These are phyloP conservation scores for Chionoecetes opilio DNA, from an alignment of 1,140 invertebrate genomes.

Conservation along the genomic window DNA sequence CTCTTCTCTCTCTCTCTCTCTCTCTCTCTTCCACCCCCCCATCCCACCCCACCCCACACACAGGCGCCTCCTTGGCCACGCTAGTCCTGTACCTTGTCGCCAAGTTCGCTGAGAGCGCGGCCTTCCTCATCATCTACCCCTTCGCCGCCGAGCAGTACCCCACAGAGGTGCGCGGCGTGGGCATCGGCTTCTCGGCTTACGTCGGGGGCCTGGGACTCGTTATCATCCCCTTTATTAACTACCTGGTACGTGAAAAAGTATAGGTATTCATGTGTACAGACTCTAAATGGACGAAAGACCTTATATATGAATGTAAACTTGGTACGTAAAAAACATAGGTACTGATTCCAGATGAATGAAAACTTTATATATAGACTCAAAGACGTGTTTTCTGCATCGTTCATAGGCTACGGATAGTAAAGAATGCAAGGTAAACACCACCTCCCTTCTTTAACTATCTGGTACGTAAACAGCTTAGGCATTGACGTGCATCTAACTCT, in stretches of 20 bases:
- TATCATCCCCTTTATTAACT: slow-evolving; percentile 95
- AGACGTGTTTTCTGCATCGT: too few species aligned
- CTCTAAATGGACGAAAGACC: too few species aligned
- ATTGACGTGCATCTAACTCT: too few species aligned
- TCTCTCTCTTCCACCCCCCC: slow-evolving; percentile 88
- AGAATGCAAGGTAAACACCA: too few species aligned
- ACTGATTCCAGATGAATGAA: too few species aligned
- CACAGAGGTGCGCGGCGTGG: slow-evolving; percentile 91
- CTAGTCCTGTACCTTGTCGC: slow-evolving; percentile 89
- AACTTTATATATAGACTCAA: too few species aligned
- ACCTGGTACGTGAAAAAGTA: slow-evolving; percentile 87
- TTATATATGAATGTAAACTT: too few species aligned
- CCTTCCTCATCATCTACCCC: slow-evolving; percentile 94
- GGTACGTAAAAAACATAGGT: too few species aligned
- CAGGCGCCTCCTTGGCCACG: slow-evolving; percentile 87
- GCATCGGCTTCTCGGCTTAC: slow-evolving; percentile 95
- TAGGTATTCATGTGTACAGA: too few species aligned
- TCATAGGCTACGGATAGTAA: too few species aligned
- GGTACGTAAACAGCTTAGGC: slow-evolving; percentile 83
- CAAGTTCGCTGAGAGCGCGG: slow-evolving; percentile 94
- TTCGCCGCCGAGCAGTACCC: slow-evolving; percentile 94
- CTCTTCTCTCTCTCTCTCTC: too few species aligned
- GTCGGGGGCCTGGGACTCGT: slow-evolving; percentile 93
- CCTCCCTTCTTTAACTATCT: slow-evolving; percentile 96
- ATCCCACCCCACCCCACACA: neutral